Percentiles rank a stretch among this genome's conserved stretches.
These are phyloP conservation scores for Helicolenus hilgendorfi DNA, from an alignment of 2,797 vertebrate genomes.

Conservation along the genomic window DNA sequence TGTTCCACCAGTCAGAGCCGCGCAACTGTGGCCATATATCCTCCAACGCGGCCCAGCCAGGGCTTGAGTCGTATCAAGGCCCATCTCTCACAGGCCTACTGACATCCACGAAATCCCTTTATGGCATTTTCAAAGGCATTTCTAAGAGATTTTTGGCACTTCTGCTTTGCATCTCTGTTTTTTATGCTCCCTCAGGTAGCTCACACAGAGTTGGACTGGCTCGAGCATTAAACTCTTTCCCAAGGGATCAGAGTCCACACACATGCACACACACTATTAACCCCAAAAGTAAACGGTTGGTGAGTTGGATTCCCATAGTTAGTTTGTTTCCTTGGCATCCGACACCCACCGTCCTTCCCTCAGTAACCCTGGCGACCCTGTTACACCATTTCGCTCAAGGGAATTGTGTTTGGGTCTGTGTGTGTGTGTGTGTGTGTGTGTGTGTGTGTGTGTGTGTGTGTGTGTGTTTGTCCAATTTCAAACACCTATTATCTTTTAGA, in stretches of 20 bases:
- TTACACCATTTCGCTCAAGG: slow-evolving; percentile 36
- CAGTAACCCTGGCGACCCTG: slow-evolving; percentile 59
- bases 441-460: slow-evolving; percentile 12
- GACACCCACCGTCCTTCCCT: slow-evolving; percentile 50
- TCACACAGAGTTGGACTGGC: slow-evolving; percentile 31
- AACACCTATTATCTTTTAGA: not conserved
- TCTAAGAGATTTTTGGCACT: slow-evolving; percentile 80
- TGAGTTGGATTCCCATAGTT: slow-evolving; percentile 62
- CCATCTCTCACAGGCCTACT: slow-evolving; percentile 77
- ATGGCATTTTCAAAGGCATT: slow-evolving; percentile 84
- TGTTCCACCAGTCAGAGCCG: slow-evolving; percentile 91
- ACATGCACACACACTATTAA: slow-evolving; percentile 67
- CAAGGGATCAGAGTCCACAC: slow-evolving; percentile 49
- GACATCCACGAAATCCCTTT: slow-evolving; percentile 88
- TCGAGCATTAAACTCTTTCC: slow-evolving; percentile 47
- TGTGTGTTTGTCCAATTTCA: slow-evolving; percentile 21
- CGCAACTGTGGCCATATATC: slow-evolving; percentile 86
- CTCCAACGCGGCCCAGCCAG: slow-evolving; percentile 71
- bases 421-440: slow-evolving; percentile 13
- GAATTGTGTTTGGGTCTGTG: slow-evolving; percentile 8
- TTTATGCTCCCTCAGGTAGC: slow-evolving; percentile 63
- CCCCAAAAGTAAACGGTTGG: slow-evolving; percentile 70
- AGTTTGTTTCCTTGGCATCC: slow-evolving; percentile 73
- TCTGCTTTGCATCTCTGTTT: slow-evolving; percentile 73
- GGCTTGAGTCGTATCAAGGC: slow-evolving; percentile 87